phyloP scores from a whole-genome alignment of 2,888 invertebrate species.

The Tenthredo scrophulariae region DNA sequence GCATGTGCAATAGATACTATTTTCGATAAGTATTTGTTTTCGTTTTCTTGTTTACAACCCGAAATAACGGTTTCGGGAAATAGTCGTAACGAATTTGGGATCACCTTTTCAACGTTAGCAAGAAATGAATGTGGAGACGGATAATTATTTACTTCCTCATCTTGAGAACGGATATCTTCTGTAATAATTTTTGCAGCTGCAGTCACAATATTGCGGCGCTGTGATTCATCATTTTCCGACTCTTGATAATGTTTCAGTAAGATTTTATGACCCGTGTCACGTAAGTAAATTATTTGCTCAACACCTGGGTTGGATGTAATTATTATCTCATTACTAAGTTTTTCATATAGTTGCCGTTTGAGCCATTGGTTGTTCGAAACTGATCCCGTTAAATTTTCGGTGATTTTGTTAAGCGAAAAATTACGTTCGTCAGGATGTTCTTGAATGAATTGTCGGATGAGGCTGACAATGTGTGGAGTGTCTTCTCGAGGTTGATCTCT shows the following conservation, averaged over 20 bases:
- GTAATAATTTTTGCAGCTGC: slow-evolving; percentile 57
- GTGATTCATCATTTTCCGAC: slow-evolving; percentile 54
- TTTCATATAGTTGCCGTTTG: slow-evolving; percentile 54
- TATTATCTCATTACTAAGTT: slow-evolving; percentile 59
- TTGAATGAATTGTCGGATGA: slow-evolving; percentile 45
- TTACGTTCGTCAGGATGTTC: slow-evolving; percentile 57
- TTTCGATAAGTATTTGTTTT: slow-evolving; percentile 53
- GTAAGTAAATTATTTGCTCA: slow-evolving; percentile 57
- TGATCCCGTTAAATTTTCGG: slow-evolving; percentile 53
- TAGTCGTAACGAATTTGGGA: slow-evolving; percentile 53
- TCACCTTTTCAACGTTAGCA: slow-evolving; percentile 43
- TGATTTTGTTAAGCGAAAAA: slow-evolving; percentile 56
- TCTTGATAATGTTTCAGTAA: slow-evolving; percentile 57
- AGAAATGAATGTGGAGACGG: slow-evolving; percentile 56
- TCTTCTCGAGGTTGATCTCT: slow-evolving; percentile 12
- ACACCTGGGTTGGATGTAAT: slow-evolving; percentile 47
- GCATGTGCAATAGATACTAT: neutral
- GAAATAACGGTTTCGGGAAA: slow-evolving; percentile 57
- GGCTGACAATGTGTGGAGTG: slow-evolving; percentile 14
- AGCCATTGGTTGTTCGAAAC: slow-evolving; percentile 56
- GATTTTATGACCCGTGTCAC: slow-evolving; percentile 58
- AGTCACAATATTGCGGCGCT: slow-evolving; percentile 55
- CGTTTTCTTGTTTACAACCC: slow-evolving; percentile 55
- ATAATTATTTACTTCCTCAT: slow-evolving; percentile 55
- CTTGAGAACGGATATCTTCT: slow-evolving; percentile 58